Evolutionary conservation across 2,113 vertebrate species (phyloP).

Genomic region (Paradoxurus hermaphroditus): DNA sequence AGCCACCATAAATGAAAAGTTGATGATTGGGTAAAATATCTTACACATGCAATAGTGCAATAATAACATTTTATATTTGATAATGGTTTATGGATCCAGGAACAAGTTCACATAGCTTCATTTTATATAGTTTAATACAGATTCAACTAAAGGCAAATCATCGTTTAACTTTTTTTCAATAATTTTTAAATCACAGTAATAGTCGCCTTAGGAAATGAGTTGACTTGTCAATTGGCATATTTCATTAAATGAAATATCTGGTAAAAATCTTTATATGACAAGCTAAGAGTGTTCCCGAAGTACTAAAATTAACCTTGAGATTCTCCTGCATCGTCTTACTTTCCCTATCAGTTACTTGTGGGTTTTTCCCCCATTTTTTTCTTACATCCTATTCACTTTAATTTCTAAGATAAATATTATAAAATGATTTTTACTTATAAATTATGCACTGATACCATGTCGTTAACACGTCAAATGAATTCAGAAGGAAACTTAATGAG

Average conservation of each 20-base stretch:
- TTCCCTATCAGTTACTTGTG: neutral
- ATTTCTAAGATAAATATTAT: conserved; percentile 57
- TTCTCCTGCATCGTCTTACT: neutral
- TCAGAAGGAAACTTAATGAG: conserved; percentile 59
- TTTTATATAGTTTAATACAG: neutral
- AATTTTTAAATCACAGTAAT: neutral
- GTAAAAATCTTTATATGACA: neutral
- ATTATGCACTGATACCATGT: conserved; percentile 43
- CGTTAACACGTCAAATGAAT: conserved; percentile 44
- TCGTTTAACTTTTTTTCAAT: neutral
- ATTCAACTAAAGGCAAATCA: neutral
- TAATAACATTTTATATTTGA: neutral
- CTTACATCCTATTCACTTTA: conserved; percentile 42
- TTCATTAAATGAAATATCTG: conserved; percentile 22
- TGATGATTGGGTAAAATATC: conserved; percentile 2
- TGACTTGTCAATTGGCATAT: neutral
- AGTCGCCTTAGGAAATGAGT: neutral
- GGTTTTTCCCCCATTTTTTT: neutral
- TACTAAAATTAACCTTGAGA: conserved; percentile 12
- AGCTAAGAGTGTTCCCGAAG: neutral
- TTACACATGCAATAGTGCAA: neutral
- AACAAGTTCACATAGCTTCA: neutral
- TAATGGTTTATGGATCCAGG: neutral
- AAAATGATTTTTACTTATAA: conserved; percentile 58
- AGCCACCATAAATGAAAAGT: neutral